Evolutionary conservation across 2,113 vertebrate genomes (phyloP).

Genomic region (Scomber colias): DNA sequence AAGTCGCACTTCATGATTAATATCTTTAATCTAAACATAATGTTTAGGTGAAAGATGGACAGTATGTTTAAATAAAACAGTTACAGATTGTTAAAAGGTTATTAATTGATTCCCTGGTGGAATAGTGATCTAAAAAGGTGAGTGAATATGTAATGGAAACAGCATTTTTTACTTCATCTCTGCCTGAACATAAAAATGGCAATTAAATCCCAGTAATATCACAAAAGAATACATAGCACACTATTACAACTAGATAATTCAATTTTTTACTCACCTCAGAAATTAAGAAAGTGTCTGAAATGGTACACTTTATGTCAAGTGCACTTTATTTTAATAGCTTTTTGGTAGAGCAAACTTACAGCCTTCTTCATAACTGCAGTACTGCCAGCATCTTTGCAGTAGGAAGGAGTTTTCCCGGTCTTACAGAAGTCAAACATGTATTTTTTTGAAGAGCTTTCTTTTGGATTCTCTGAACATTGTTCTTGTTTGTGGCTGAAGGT

Average conservation of each 20-base stretch:
- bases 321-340: not conserved
- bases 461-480: conserved; percentile 45
- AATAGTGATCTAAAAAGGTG: not conserved
- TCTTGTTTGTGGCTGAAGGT: conserved; percentile 29
- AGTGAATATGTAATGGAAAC: not conserved
- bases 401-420: conserved; percentile 49
- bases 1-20: too few relatives aligned
- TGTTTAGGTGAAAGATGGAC: too few relatives aligned
- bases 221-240: too few relatives aligned
- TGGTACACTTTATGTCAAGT: not conserved
- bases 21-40: too few relatives aligned
- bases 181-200: too few relatives aligned
- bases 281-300: not conserved
- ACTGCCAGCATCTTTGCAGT: conserved; percentile 17
- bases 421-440: conserved; percentile 55
- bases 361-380: not conserved
- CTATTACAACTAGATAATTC: not conserved
- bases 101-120: too few relatives aligned
- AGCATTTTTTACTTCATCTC: not conserved
- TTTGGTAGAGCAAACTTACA: conserved; percentile 50
- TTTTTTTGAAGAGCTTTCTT: conserved; percentile 43
- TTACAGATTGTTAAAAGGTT: not conserved
- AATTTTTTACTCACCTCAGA: not conserved
- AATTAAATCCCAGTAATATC: too few relatives aligned
- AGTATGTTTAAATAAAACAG: not conserved